Percentiles rank a stretch among this genome's conserved stretches.
Evolutionary conservation across 2,113 vertebrate species (phyloP).

Genomic region (Apteryx owenii): DNA sequence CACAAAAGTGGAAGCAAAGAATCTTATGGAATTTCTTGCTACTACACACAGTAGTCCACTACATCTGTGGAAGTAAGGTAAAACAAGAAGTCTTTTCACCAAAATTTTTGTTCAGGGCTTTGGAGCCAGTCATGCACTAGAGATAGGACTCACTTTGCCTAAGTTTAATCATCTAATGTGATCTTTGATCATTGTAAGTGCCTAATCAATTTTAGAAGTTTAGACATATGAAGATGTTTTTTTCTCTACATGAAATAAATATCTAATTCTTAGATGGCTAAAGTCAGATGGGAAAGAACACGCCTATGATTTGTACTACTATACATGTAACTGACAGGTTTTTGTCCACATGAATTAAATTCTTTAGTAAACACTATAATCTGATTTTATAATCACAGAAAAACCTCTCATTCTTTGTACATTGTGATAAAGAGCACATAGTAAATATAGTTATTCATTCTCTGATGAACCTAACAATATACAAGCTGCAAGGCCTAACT

Average conservation of each 20-base stretch:
- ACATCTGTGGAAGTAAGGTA: not conserved
- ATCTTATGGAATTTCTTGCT: not conserved
- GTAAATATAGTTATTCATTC: not conserved
- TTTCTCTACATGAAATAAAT: not conserved
- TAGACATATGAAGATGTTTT: not conserved
- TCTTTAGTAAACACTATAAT: no score
- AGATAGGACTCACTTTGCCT: not conserved
- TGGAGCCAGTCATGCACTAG: not conserved
- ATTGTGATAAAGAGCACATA: not conserved
- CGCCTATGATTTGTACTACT: fast-evolving
- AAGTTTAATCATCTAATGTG: not conserved
- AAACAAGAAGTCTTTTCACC: not conserved
- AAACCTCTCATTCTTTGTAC: not conserved
- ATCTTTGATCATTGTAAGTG: not conserved
- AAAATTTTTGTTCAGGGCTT: not conserved
- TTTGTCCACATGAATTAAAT: not conserved
- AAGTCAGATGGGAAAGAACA: not conserved
- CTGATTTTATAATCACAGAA: not conserved
- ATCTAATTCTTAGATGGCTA: not conserved
- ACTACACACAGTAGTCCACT: not conserved
- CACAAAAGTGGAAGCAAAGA: not conserved
- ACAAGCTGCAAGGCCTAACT: not conserved
- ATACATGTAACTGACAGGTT: not conserved
- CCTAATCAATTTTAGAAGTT: not conserved
- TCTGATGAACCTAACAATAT: not conserved